These are phyloP conservation scores for Chaetogeoica ovagalla DNA, from an alignment of 2,888 invertebrate species.

Conservation along the genomic window DNA sequence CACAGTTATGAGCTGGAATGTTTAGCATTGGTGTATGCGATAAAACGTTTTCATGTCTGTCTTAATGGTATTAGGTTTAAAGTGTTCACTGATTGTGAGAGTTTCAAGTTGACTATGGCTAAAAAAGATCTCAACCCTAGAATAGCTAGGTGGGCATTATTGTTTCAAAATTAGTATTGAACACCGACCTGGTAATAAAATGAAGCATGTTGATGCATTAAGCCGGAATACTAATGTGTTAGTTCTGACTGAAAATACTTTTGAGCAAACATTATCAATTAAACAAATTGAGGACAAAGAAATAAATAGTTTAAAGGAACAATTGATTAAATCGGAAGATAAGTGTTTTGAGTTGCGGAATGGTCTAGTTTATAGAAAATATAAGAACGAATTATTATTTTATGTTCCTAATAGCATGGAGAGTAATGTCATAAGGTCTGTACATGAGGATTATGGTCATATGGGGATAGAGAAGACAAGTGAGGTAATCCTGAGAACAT, in stretches of 20 bases:
- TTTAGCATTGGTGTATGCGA: conserved; percentile 58
- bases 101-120: conserved; percentile 56
- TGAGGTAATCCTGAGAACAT: conserved; percentile 7
- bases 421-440: conserved; percentile 6
- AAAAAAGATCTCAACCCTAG: conserved; percentile 57
- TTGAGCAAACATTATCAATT: conserved; percentile 20
- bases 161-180: conserved; percentile 56
- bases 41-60: conserved; percentile 58
- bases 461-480: conserved; percentile 16
- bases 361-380: conserved; percentile 21
- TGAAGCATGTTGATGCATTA: conserved; percentile 58
- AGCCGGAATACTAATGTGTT: conserved; percentile 54
- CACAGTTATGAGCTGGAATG: conserved; percentile 59
- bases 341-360: conserved; percentile 25
- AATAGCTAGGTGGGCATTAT: conserved; percentile 58
- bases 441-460: conserved; percentile 19
- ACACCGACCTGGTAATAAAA: conserved; percentile 55
- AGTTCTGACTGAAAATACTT: conserved; percentile 8
- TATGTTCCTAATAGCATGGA: conserved; percentile 23
- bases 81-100: conserved; percentile 58
- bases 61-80: conserved; percentile 57
- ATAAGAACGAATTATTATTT: conserved; percentile 10
- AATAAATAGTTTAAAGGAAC: conserved; percentile 1
- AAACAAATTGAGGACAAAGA: conserved; percentile 13
- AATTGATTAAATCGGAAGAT: background rate